These are phyloP conservation scores for Hypsibius dujardini DNA, from an alignment of 1,140 invertebrate genomes.

Conservation along the genomic window DNA sequence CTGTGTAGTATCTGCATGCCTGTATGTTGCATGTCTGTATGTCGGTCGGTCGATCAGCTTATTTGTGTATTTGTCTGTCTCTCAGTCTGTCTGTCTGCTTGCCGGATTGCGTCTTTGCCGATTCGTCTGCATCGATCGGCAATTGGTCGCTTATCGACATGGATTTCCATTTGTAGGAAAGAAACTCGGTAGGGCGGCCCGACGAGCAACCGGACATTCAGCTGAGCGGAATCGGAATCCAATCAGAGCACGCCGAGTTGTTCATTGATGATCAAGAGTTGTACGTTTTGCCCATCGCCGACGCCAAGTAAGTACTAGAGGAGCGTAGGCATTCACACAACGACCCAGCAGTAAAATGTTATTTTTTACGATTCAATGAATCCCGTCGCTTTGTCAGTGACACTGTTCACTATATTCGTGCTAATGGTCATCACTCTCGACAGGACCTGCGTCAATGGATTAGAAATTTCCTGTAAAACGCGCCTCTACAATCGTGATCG, in stretches of 20 bases:
- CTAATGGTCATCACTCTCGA: constrained; percentile 21
- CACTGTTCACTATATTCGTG: constrained; percentile 18
- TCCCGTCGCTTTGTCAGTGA: constrained; percentile 13
- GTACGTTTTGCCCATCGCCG: constrained; percentile 59
- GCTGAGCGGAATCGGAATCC: constrained; percentile 77
- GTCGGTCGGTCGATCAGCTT: no score
- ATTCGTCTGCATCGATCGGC: no score
- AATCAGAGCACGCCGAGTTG: constrained; percentile 75
- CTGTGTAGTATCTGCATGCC: no score
- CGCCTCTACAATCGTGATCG: constrained; percentile 72
- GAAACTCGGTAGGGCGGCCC: constrained; percentile 58
- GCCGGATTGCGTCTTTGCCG: no score
- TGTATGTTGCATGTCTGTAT: no score
- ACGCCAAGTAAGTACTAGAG: constrained; percentile 63
- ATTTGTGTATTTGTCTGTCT: no score
- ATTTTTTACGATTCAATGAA: constrained; percentile 2
- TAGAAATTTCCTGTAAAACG: constrained; percentile 32
- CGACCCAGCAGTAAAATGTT: no score
- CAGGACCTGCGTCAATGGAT: constrained; percentile 43
- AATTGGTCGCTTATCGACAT: no score
- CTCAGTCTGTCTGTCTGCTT: no score
- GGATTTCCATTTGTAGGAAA: constrained; percentile 54
- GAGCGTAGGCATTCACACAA: no score
- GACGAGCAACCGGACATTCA: constrained; percentile 73
- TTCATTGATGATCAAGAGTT: constrained; percentile 58